phyloP scores from a whole-genome alignment of 2,113 vertebrate species.

The Chlamydotis undulata region DNA sequence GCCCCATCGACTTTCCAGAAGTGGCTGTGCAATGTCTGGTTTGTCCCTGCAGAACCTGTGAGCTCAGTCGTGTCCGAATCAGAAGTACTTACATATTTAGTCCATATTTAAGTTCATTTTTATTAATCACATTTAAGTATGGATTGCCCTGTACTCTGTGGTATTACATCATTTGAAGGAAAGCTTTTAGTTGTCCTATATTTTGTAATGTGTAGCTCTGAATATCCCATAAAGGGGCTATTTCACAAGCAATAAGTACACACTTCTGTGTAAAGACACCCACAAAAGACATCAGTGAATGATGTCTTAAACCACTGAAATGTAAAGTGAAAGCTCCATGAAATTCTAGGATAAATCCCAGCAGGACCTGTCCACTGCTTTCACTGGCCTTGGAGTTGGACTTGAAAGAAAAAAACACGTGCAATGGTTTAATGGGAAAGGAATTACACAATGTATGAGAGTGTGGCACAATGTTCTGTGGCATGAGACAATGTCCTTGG shows the following conservation, averaged over 20 bases:
- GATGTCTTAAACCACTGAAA: background rate
- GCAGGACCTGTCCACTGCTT: background rate
- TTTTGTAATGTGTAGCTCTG: background rate
- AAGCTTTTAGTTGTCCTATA: background rate
- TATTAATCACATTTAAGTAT: background rate
- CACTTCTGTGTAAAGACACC: background rate
- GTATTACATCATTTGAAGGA: background rate
- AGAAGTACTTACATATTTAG: background rate
- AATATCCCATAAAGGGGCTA: background rate
- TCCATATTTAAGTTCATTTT: background rate
- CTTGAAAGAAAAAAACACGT: background rate
- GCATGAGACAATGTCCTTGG: background rate
- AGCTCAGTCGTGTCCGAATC: background rate
- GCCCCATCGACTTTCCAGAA: background rate
- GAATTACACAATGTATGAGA: background rate
- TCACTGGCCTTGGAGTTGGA: background rate
- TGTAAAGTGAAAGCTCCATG: background rate
- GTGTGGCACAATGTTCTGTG: background rate
- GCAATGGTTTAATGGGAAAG: background rate
- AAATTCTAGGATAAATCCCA: slow-evolving; percentile 1
- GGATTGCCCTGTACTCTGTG: background rate
- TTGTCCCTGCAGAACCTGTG: background rate
- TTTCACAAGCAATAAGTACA: background rate
- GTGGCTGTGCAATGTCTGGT: background rate
- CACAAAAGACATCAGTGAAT: background rate